A percentile compares a stretch with the other conserved stretches of the same genome.
Conservation (phyloP, 2,113 vertebrate genomes). For the Ciconia stormi region DNA sequence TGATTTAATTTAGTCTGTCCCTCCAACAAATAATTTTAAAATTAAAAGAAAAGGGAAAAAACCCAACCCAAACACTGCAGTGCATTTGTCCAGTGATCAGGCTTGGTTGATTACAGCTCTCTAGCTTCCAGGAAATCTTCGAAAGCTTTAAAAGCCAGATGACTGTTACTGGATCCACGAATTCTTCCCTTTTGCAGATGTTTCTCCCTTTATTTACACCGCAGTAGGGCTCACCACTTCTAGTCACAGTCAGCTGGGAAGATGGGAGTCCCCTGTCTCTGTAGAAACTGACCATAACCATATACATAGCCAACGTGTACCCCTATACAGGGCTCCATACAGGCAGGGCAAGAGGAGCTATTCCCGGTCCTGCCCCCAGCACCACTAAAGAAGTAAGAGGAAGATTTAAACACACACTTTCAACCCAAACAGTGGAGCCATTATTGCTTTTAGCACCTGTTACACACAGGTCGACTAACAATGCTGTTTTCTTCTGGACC, state of each 20-base stretch:
- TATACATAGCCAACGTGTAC: background rate
- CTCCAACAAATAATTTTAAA: conserved; percentile 59
- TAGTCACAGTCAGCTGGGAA: background rate
- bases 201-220: background rate
- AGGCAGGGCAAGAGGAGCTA: background rate
- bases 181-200: background rate
- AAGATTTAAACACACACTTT: background rate
- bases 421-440: background rate
- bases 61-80: background rate
- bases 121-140: conserved; percentile 6
- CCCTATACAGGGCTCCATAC: background rate
- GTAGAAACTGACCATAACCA: background rate
- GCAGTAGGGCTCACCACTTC: background rate
- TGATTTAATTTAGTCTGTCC: conserved; percentile 58
- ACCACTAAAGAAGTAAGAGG: background rate
- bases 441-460: background rate
- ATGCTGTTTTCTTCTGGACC: background rate
- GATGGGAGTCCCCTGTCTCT: background rate
- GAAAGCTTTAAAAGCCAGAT: background rate
- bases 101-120: background rate
- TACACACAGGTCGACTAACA: background rate
- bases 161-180: background rate
- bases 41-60: conserved; percentile 17
- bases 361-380: background rate
- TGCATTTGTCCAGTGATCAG: background rate